Conservation (phyloP, 1,140 invertebrate genomes). For the Diuraphis noxia region DNA sequence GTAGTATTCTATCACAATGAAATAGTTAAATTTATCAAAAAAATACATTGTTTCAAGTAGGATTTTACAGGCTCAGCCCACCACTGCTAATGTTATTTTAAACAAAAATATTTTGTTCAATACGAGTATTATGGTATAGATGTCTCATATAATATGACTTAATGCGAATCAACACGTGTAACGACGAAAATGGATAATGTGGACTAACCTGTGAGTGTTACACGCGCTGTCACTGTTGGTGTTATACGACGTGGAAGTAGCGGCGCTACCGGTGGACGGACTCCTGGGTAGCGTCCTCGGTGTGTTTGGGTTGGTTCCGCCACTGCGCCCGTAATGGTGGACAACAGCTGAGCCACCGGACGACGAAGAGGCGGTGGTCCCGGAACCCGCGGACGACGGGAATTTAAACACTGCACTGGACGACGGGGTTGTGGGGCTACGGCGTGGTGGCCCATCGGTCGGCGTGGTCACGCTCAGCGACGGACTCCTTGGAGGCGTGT, state of each 20-base stretch:
- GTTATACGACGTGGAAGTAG: slow-evolving; percentile 23
- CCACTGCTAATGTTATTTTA: neutral
- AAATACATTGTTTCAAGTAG: neutral
- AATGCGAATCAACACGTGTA: neutral
- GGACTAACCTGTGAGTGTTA: neutral
- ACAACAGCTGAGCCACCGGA: neutral
- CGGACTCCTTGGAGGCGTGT: slow-evolving; percentile 27
- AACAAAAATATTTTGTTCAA: neutral
- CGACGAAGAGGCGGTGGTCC: neutral
- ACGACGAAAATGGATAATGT: neutral
- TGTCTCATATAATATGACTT: neutral
- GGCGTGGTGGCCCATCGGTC: neutral
- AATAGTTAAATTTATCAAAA: neutral
- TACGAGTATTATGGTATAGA: no score
- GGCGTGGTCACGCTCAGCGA: slow-evolving; percentile 40
- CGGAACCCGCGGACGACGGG: slow-evolving; percentile 35
- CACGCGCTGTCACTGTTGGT: slow-evolving; percentile 23
- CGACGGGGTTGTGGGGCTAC: slow-evolving; percentile 45
- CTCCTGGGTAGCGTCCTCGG: slow-evolving; percentile 41
- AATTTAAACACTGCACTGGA: slow-evolving; percentile 38
- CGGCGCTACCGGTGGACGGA: slow-evolving; percentile 40
- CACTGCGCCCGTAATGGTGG: neutral
- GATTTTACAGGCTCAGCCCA: no score
- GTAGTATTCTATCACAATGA: neutral
- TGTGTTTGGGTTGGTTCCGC: neutral